Evolutionary conservation across 2,113 vertebrate species (phyloP), one percentile per base, ranked within the genome.

Genomic region (Cavia aperea): DNA sequence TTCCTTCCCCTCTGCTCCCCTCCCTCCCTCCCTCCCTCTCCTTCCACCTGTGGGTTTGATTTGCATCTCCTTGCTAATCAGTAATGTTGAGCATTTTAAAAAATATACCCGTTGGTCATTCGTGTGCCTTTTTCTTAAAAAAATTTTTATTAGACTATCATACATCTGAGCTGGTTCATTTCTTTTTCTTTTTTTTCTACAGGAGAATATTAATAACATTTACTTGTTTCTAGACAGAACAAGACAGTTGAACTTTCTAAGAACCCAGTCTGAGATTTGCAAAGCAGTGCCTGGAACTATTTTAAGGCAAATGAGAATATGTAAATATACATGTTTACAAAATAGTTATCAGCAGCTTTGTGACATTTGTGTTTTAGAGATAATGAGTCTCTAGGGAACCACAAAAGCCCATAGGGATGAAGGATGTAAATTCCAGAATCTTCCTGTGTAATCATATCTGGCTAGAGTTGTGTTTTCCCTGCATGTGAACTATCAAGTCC

Each of bases 291-390:
- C 36, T 36, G 77, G 93, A 90, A 96, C 77, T 86, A 46, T 84
- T 94, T 83, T 60, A 73, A 90, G 58, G 90, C 88, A 86, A 92
- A 90, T 58, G 82, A 90, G 77, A 89, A 83, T 88, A 78, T 91
- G 49, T 95, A 94, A 96, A 95, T 68, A 81, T 33, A 54, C 75
- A 51, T 94, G 83, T 56, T 56, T 79, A 56, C 77, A 79, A 36
- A 36, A 36, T 36, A n/a, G 49, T 87, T 94, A 92, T 66, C 93
- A 93, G 70, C 81, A 88, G n/a, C 87, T 93, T 83, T 29, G 81
- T 70, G 65, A 39, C 75, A 86, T 93, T 94, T 96, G 86, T 94
- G 51, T 88, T 94, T 77, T 89, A 87, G 73, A 88, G 70, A 88
- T 94, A 82, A 79, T 46, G 73, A 86, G 51, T 86, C 73, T 88